Conservation (phyloP, 92 coral and sea anemone genomes). For the Nematostella vectensis region DNA sequence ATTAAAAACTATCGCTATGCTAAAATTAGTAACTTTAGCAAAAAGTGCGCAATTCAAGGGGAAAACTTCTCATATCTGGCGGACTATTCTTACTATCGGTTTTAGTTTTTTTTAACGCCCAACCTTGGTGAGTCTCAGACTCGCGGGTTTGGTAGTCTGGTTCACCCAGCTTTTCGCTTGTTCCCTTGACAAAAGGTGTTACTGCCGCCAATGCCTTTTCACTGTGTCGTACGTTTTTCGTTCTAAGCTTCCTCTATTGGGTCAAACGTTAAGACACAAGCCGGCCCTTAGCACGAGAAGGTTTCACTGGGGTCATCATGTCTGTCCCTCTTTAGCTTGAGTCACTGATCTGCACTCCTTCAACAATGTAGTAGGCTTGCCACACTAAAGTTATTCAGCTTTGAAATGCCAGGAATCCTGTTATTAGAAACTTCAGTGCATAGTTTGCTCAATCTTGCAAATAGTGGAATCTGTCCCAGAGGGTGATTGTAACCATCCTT, state of each 20-base stretch:
- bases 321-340: constrained; percentile 10
- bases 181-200: constrained; percentile 22
- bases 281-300: constrained; percentile 27
- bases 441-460: constrained; percentile 16
- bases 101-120: constrained; percentile 16
- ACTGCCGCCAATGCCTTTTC: constrained; percentile 21
- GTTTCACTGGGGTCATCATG: constrained; percentile 4
- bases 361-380: constrained; percentile 32
- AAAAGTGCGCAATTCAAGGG: no score
- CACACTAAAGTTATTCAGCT: constrained; percentile 27
- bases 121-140: constrained; percentile 13
- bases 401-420: constrained; percentile 25
- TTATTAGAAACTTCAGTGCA: constrained; percentile 18
- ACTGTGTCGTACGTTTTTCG: constrained; percentile 25
- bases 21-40: no score
- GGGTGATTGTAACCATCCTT: constrained; percentile 27
- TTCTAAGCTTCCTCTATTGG: constrained; percentile 38
- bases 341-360: constrained; percentile 5
- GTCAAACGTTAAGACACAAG: constrained; percentile 24
- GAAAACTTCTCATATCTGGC: constrained; percentile 23
- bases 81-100: constrained; percentile 22
- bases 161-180: constrained; percentile 18
- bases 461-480: constrained; percentile 21
- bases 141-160: neutral
- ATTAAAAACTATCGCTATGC: no score